phyloP scores from a whole-genome alignment of 53 echinoderm and acorn worm genomes.

The Paracentrotus lividus region DNA sequence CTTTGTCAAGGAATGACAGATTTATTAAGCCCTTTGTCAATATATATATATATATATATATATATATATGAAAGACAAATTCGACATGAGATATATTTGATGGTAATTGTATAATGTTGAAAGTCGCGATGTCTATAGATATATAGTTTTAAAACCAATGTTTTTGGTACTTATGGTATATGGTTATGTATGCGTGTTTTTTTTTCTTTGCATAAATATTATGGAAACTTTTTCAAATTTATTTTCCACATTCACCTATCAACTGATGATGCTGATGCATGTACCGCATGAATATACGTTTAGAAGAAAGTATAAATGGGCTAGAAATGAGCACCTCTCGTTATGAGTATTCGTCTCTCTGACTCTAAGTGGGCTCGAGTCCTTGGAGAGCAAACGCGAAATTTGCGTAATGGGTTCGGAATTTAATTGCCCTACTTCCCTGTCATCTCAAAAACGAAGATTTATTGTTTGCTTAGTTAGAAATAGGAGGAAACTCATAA shows the following conservation, averaged over 20 bases:
- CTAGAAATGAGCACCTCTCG: neutral
- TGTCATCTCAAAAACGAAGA: neutral
- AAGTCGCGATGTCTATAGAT: no score
- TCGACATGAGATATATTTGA: no score
- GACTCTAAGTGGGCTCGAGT: slow-evolving; percentile 42
- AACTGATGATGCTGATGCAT: neutral
- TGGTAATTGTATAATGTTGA: no score
- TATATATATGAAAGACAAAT: no score
- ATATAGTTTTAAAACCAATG: no score
- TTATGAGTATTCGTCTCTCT: slow-evolving; percentile 11
- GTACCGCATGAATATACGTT: neutral
- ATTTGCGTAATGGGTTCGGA: slow-evolving; percentile 64
- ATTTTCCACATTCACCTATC: neutral
- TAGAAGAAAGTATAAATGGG: neutral
- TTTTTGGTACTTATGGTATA: no score
- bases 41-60: no score
- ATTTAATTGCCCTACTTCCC: slow-evolving; percentile 63
- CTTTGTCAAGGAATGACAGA: no score
- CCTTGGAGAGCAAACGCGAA: slow-evolving; percentile 53
- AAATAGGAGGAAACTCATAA: slow-evolving; percentile 44
- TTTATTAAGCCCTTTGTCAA: no score
- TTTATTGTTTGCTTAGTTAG: slow-evolving; percentile 53
- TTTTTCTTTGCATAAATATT: neutral
- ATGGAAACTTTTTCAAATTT: neutral
- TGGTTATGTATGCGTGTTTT: no score